Conservation (phyloP, 2,113 vertebrate species). For the Vulpes lagopus region DNA sequence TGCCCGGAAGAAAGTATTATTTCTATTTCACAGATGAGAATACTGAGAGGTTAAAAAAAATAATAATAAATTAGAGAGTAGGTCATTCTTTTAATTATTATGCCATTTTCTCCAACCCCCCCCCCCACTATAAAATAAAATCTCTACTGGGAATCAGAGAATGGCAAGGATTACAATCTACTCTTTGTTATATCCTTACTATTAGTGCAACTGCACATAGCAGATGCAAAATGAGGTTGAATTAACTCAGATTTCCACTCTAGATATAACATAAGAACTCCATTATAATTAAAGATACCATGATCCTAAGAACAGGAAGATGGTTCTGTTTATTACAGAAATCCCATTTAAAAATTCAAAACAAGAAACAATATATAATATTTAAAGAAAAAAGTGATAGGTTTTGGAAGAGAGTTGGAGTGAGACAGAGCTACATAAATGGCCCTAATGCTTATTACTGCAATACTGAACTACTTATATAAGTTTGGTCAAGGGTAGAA, state of each 20-base stretch:
- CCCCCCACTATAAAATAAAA: neutral
- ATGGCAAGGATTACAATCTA: neutral
- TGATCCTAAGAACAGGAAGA: neutral
- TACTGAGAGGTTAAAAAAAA: neutral
- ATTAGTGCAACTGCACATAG: neutral
- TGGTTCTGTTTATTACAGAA: neutral
- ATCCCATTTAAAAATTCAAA: neutral
- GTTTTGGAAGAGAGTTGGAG: neutral
- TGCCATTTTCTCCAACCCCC: neutral
- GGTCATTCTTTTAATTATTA: constrained; percentile 32
- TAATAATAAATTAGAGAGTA: neutral
- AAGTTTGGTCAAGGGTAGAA: neutral
- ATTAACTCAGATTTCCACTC: neutral
- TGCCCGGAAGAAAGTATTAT: neutral
- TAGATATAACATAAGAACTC: constrained; percentile 43
- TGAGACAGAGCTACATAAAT: constrained; percentile 45
- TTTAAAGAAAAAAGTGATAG: constrained; percentile 20
- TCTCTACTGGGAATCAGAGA: neutral
- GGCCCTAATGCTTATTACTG: neutral
- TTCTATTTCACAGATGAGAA: neutral
- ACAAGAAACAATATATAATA: constrained; percentile 38
- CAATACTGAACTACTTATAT: neutral
- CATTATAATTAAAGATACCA: constrained; percentile 31
- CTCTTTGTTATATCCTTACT: neutral
- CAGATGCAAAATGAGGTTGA: neutral